A percentile compares a stretch with the other conserved stretches of the same genome.
Conservation (phyloP, 1,140 invertebrate genomes). For the Drosophila watanabei region DNA sequence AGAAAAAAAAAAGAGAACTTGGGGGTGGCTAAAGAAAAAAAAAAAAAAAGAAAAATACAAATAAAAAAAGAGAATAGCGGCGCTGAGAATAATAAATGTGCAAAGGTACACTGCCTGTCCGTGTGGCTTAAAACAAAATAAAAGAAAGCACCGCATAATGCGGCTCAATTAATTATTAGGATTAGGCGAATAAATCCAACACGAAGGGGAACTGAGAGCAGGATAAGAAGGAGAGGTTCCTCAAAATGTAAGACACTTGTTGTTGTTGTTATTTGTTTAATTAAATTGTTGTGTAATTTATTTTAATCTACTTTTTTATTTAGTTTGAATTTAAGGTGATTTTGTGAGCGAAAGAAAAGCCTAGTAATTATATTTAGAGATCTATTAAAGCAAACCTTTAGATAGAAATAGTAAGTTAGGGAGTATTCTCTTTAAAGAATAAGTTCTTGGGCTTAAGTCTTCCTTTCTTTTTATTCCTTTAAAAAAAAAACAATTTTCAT, state of each 20-base stretch:
- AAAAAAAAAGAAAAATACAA: neutral
- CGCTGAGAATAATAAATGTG: neutral
- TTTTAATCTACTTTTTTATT: neutral
- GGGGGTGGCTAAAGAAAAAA: neutral
- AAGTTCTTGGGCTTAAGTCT: too few species aligned
- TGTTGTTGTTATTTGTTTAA: neutral
- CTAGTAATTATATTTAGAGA: neutral
- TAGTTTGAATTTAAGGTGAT: neutral
- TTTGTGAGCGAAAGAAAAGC: neutral
- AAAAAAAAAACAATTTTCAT: too few species aligned
- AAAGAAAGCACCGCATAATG: slow-evolving; percentile 17
- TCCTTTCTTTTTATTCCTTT: too few species aligned
- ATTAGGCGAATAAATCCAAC: slow-evolving; percentile 13
- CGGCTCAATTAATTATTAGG: slow-evolving; percentile 24
- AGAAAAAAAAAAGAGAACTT: neutral
- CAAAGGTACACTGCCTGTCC: slow-evolving; percentile 1
- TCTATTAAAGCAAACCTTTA: neutral
- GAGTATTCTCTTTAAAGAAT: too few species aligned
- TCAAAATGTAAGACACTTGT: neutral
- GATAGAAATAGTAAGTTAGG: too few species aligned
- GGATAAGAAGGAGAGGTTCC: neutral
- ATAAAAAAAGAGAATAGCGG: neutral
- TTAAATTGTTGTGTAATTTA: neutral
- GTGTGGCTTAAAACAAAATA: slow-evolving; percentile 11
- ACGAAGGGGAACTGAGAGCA: neutral